Evolutionary conservation across 2,113 vertebrate species (phyloP), one percentile per base, ranked within the genome.

Genomic region (Saguinus imperator): DNA sequence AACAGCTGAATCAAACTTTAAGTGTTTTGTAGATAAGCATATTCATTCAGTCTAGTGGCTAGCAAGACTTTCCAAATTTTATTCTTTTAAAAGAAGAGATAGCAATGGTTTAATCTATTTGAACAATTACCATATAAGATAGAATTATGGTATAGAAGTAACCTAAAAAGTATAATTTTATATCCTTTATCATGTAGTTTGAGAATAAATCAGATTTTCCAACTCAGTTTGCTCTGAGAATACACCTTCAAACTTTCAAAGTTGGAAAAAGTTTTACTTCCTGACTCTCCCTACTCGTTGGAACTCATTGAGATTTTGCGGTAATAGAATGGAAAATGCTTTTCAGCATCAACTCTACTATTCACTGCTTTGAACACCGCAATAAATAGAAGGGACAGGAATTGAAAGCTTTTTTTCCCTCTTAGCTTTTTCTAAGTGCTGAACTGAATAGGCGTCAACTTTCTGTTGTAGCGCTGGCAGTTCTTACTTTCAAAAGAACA

Each of bases 401-500:
- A 94, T 3, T 72, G 83, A 72, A 97, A 84, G 92, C 89, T 91
- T 77, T 96, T 96, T 96, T 96, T 89, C 13, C 85, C 57, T 95
- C 89, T 94, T 91, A 97, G 93, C 94, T 95, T 98, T 97, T 82
- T 96, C 87, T 87, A 84, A 97, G 89, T 75, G 87, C 77, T 68
- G 87, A 75, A 89, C 72, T 97, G 96, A 96, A 43, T 91, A 94
- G 89, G 96, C 98, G 97, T 98, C 96, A 95, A 76, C 82, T 94
- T 93, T 96, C 68, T 95, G 68, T 77, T 91, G 95, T 83, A 94
- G 72, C 66, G 80, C 92, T 95, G 66, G 89, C 73, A 96, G 93
- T 92, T 97, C 88, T 95, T 92, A 96, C 96, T 97, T 98, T 97
- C 95, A 95, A 98, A 97, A 97, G 94, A 97, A 88, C 96, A 98